Conservation (phyloP, 2,888 invertebrate species). For the Dolichomitus sp. region DNA sequence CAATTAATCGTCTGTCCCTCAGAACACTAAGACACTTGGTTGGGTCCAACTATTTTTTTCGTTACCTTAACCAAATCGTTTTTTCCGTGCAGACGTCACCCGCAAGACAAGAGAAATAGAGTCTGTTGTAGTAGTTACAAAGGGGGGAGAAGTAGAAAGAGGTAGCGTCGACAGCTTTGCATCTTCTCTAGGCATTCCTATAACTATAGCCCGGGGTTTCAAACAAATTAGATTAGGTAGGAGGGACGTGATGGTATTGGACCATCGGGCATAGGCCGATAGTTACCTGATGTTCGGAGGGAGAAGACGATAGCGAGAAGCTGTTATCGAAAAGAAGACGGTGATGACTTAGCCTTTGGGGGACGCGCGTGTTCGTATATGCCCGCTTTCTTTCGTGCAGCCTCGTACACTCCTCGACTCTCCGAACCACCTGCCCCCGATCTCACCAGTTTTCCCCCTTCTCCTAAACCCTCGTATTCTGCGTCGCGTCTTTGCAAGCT, state of each 20-base stretch:
- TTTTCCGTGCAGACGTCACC: too few relatives aligned
- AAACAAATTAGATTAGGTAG: constrained; percentile 65
- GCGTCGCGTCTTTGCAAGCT: constrained; percentile 41
- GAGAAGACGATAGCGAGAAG: not conserved
- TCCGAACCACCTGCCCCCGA: constrained; percentile 61
- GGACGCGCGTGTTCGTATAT: constrained; percentile 34
- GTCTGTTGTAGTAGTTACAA: not conserved
- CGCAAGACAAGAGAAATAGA: not conserved
- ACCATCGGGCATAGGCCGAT: not conserved
- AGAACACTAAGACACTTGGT: too few relatives aligned
- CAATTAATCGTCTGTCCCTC: too few relatives aligned
- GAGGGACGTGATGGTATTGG: constrained; percentile 4
- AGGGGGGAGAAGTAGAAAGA: not conserved
- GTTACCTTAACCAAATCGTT: too few relatives aligned
- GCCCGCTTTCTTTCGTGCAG: constrained; percentile 32
- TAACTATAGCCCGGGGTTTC: constrained; percentile 11
- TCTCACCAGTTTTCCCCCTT: constrained; percentile 62
- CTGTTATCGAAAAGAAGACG: constrained; percentile 22
- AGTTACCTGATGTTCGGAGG: constrained; percentile 3
- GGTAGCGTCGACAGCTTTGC: constrained; percentile 5
- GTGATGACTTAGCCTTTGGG: constrained; percentile 46
- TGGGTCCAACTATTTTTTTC: too few relatives aligned
- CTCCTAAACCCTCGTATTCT: constrained; percentile 64
- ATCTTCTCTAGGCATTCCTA: constrained; percentile 10
- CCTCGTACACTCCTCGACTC: constrained; percentile 44